phyloP scores from a whole-genome alignment of 2,888 invertebrate genomes.

The Nephrotoma guestfalica region DNA sequence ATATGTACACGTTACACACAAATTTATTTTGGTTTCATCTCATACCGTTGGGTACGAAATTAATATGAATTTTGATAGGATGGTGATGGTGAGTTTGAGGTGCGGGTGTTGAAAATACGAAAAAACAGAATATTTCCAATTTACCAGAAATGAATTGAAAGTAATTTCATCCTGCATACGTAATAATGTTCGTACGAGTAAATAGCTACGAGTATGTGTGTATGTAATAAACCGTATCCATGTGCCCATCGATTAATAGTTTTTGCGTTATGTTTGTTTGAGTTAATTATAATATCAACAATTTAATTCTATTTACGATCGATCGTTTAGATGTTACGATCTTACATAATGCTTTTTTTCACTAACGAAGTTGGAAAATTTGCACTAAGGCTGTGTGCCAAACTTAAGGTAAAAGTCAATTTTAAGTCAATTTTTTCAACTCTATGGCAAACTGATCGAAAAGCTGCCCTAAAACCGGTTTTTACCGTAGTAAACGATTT shows the following conservation, averaged over 20 bases:
- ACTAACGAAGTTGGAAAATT: no score
- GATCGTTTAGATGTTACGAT: no score
- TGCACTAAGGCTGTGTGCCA: no score
- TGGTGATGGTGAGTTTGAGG: background rate
- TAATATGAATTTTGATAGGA: background rate
- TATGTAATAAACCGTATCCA: background rate
- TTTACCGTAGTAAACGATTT: no score
- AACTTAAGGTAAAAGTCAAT: no score
- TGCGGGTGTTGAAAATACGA: background rate
- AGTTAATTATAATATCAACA: background rate
- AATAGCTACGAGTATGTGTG: background rate
- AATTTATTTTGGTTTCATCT: background rate
- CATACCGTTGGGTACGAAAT: background rate
- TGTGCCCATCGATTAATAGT: background rate
- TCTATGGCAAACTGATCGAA: no score
- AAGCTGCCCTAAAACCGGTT: no score
- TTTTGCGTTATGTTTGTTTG: background rate
- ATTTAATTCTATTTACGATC: no score
- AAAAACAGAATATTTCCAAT: background rate
- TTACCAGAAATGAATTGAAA: background rate
- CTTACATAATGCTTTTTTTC: no score
- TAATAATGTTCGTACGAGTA: background rate
- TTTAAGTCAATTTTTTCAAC: no score
- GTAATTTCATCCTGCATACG: background rate
- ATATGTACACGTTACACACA: background rate